phyloP scores from a whole-genome alignment of 2,888 invertebrate genomes.

The Parthenolecanium corni region DNA sequence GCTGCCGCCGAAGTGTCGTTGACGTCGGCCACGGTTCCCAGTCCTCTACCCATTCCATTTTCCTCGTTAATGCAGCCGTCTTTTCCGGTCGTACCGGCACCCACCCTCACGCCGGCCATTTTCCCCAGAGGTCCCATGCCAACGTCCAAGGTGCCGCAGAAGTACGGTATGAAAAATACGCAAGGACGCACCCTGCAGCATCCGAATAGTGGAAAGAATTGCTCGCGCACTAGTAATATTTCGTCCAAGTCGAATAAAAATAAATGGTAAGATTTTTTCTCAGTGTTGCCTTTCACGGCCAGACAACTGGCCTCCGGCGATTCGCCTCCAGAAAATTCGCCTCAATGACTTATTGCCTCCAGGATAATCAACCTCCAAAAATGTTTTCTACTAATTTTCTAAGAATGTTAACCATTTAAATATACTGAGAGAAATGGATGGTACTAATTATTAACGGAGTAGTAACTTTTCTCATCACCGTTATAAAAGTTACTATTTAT shows the following conservation, averaged over 20 bases:
- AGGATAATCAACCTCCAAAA: too few species aligned
- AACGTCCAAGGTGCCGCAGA: slow-evolving; percentile 44
- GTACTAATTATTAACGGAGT: too few species aligned
- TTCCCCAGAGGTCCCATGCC: neutral
- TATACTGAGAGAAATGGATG: too few species aligned
- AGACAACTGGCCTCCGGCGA: too few species aligned
- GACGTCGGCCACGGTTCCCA: neutral
- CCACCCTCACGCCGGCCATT: neutral
- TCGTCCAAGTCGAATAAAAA: slow-evolving; percentile 15
- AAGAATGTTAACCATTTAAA: too few species aligned
- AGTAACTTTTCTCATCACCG: too few species aligned
- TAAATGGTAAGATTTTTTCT: slow-evolving; percentile 13
- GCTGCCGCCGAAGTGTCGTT: neutral
- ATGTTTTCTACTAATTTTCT: too few species aligned
- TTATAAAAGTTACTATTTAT: too few species aligned
- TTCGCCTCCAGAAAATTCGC: too few species aligned
- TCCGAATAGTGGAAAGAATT: slow-evolving; percentile 5
- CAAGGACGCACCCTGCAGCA: slow-evolving; percentile 1
- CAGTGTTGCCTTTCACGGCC: too few species aligned
- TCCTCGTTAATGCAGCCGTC: neutral
- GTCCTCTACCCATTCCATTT: neutral
- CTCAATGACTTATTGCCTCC: too few species aligned
- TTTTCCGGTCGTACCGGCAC: neutral
- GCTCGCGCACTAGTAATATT: neutral
- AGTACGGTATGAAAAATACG: slow-evolving; percentile 55